These are phyloP conservation scores for Pomatorhinus ruficollis DNA, from an alignment of 2,113 vertebrate genomes.

Conservation along the genomic window DNA sequence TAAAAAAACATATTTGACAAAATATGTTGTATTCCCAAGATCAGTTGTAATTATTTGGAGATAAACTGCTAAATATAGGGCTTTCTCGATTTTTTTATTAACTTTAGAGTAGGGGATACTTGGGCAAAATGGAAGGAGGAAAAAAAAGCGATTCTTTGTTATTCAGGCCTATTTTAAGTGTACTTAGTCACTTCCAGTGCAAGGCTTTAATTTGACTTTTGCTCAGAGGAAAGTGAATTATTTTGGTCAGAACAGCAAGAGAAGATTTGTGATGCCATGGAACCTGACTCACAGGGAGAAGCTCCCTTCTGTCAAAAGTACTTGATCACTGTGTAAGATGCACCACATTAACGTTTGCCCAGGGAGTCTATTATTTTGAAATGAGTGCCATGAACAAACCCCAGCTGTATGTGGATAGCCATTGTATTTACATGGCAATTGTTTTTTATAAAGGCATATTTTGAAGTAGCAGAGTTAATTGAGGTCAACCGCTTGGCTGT, in stretches of 20 bases:
- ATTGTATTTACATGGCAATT: not conserved
- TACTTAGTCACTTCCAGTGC: not conserved
- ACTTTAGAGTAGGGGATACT: not conserved
- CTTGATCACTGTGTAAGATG: not conserved
- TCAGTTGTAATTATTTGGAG: not conserved
- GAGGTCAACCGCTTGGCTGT: not conserved
- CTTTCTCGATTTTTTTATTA: not conserved
- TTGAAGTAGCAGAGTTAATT: constrained; percentile 22
- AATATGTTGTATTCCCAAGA: not conserved
- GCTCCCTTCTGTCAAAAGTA: not conserved
- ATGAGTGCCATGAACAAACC: not conserved
- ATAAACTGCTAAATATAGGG: not conserved
- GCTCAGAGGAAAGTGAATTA: not conserved
- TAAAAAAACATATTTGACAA: not conserved
- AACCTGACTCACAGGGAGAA: not conserved
- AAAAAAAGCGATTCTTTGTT: not conserved
- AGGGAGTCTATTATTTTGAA: not conserved
- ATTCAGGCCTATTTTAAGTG: not conserved
- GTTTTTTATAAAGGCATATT: not conserved
- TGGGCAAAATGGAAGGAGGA: not conserved
- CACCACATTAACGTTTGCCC: not conserved
- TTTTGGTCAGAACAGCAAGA: not conserved
- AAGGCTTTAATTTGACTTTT: not conserved
- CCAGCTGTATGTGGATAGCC: not conserved
- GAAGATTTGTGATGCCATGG: not conserved